phyloP scores from a whole-genome alignment of 2,888 invertebrate species.

The Trissonchulus latispiculum region DNA sequence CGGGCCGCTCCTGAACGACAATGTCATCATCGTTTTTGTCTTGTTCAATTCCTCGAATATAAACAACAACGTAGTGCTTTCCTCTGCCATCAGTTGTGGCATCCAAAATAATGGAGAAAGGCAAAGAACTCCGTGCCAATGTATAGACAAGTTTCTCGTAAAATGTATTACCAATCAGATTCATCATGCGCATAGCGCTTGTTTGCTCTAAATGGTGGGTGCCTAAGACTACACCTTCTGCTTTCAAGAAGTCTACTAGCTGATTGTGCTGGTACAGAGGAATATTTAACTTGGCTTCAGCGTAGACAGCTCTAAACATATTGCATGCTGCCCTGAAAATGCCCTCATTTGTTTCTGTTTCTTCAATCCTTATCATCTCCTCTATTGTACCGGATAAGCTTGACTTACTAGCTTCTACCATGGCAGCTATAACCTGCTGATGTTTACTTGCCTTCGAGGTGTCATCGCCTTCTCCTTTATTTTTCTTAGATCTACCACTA shows the following conservation, averaged over 20 bases:
- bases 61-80: slow-evolving; percentile 5
- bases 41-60: not conserved
- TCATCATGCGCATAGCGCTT: not conserved
- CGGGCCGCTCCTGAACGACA: not conserved
- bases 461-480: too few species aligned
- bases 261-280: not conserved
- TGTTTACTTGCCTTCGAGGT: not conserved
- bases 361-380: not conserved
- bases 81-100: not conserved
- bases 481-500: too few species aligned
- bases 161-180: not conserved
- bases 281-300: not conserved
- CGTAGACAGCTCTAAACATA: slow-evolving; percentile 8
- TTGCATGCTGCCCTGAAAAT: not conserved
- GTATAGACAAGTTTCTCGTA: not conserved
- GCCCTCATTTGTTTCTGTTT: not conserved
- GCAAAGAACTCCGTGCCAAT: not conserved
- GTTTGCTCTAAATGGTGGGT: not conserved
- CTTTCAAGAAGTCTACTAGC: not conserved
- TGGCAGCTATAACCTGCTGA: not conserved
- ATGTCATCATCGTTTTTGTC: not conserved
- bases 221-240: not conserved
- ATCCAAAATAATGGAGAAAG: slow-evolving; percentile 7
- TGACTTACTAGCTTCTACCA: not conserved
- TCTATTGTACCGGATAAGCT: not conserved